Conservation (phyloP, 35 echinoderm and acorn worm species). For the Ophioderma brevispina region DNA sequence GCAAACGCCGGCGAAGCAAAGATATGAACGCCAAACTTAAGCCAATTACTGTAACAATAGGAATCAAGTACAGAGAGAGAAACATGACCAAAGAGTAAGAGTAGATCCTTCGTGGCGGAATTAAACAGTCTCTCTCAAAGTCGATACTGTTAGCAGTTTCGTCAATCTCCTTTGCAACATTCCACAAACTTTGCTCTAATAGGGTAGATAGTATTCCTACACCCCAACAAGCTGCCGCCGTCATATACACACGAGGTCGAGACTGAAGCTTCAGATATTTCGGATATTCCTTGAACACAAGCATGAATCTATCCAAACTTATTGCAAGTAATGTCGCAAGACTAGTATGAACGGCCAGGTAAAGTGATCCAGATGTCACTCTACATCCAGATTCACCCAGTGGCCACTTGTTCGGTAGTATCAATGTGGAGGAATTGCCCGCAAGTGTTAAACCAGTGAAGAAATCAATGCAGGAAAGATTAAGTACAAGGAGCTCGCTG, state of each 20-base stretch:
- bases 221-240: background rate
- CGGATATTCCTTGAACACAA: slow-evolving; percentile 30
- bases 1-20: background rate
- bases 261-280: background rate
- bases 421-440: background rate
- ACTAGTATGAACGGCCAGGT: background rate
- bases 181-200: background rate
- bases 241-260: background rate
- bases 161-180: background rate
- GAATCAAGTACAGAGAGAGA: background rate
- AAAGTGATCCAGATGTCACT: background rate
- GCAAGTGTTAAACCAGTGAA: slow-evolving; percentile 4
- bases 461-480: background rate
- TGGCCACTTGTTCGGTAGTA: background rate
- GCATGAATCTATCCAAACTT: slow-evolving; percentile 7
- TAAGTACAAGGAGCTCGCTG: slow-evolving; percentile 24
- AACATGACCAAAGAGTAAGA: background rate
- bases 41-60: background rate
- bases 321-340: background rate
- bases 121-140: background rate
- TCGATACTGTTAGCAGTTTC: background rate
- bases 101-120: background rate
- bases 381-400: background rate
- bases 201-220: background rate
- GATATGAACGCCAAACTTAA: background rate